A percentile compares a stretch with the other conserved stretches of the same genome.
Evolutionary conservation across 2,113 vertebrate genomes (phyloP).

Genomic region (Macroglossus sobrinus): DNA sequence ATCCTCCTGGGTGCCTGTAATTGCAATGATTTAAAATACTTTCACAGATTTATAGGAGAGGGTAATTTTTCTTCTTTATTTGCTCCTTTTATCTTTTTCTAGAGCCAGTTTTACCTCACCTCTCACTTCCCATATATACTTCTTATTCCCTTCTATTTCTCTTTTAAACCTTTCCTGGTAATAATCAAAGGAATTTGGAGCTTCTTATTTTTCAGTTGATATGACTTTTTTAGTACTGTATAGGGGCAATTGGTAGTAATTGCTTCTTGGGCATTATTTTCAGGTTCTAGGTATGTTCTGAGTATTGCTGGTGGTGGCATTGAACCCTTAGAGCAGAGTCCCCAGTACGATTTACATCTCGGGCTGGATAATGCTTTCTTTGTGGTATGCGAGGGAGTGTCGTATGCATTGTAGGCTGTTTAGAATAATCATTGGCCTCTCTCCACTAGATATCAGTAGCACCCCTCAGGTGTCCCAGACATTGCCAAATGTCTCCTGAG

Average conservation of each 20-base stretch:
- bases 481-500: background rate
- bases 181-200: background rate
- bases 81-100: slow-evolving; percentile 73
- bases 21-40: slow-evolving; percentile 50
- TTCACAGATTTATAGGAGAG: slow-evolving; percentile 57
- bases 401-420: background rate
- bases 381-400: background rate
- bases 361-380: background rate
- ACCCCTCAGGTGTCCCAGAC: background rate
- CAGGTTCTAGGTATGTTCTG: background rate
- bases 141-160: background rate
- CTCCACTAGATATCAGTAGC: background rate
- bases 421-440: background rate
- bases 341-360: background rate
- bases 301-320: background rate
- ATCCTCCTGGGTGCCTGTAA: slow-evolving; percentile 32
- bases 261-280: background rate
- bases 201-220: background rate
- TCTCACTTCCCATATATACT: background rate
- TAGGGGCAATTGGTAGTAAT: background rate
- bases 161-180: background rate
- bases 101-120: slow-evolving; percentile 42
- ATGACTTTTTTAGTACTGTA: background rate
- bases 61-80: slow-evolving; percentile 65
- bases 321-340: background rate